Base-by-base conservation (phyloP, 2,888 invertebrate species). In the Ennomos erosarius region DNA sequence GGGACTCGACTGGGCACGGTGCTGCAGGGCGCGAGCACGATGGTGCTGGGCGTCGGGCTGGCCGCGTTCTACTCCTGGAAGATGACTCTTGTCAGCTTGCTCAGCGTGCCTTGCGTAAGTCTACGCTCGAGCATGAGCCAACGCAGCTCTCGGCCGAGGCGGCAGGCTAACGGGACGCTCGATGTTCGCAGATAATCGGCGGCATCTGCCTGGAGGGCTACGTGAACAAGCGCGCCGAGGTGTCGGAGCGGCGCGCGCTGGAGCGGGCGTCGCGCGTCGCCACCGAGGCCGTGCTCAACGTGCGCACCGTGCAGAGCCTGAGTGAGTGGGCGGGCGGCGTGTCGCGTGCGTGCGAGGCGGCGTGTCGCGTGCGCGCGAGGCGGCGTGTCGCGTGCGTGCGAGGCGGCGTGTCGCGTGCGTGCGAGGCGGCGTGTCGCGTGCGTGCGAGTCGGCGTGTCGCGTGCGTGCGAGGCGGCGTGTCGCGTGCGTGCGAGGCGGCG, bases 241-340 rank as follows among this genome's bases (percentile, higher is more conserved):
- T 80, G 1, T 79, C 84, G 26, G 94, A 94, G 78, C 90, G 93
- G 49, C 84, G 81, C 34, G 93, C 94, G n/a, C 85, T 94, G 68
- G 94, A 95, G 72, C 81, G 82, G 0, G 94, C 95, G 0, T 92
- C 94, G 6, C 87, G 94, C 40, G 80, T 94, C 38, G 95, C 95
- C 16, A 93, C 94, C 0, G 95, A 95, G 70, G 94, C 95, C 1
- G 94, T 95, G 52, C 88, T 92, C 48, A 94, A 94, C 69, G 94
- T 95, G 35, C 86, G 95, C 37, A 95, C 95, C 0, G 94, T 95
- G 9, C 94, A 94, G 36, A 93, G 93, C 64, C 83, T 95, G 5
- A 16, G 16, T 16, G 16, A 16, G 16, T 16, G 3, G 26, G 26
- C 6, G 26, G 6, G 26, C 6, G 26, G 26, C 3, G 26, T 6